phyloP scores from a whole-genome alignment of 2,113 vertebrate genomes.

The Saccopteryx bilineata region DNA sequence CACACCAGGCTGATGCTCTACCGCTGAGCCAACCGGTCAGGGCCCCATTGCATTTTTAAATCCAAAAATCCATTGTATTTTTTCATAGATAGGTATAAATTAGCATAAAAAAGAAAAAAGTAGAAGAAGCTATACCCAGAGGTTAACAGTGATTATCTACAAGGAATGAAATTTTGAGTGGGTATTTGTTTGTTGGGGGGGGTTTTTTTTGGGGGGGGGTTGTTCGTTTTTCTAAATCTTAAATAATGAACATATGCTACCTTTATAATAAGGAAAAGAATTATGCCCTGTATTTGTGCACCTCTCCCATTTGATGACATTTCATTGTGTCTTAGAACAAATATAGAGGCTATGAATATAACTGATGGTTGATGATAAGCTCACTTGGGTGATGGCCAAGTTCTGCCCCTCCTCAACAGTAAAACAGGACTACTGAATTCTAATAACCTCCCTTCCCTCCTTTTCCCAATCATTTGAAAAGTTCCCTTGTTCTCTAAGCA shows the following conservation, averaged over 20 bases:
- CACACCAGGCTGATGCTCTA: no score
- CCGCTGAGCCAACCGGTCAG: no score
- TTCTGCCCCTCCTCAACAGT: neutral
- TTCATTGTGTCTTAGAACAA: conserved; percentile 43
- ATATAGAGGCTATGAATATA: conserved; percentile 29
- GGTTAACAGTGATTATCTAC: conserved; percentile 10
- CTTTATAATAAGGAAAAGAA: conserved; percentile 46
- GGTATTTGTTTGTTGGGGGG: neutral
- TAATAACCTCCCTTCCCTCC: conserved; percentile 10
- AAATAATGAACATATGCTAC: neutral
- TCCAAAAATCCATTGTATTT: neutral
- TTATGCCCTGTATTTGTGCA: neutral
- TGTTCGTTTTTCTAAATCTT: conserved; percentile 10
- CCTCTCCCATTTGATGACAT: conserved; percentile 4
- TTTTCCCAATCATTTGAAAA: conserved; percentile 57
- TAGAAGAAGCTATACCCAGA: neutral
- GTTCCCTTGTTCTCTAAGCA: conserved; percentile 66
- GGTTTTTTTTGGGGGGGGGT: neutral
- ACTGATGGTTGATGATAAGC: neutral
- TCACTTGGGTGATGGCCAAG: neutral
- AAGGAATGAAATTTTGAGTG: neutral
- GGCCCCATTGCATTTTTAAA: no score
- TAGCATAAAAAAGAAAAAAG: neutral
- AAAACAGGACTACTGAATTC: conserved; percentile 52
- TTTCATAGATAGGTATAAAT: conserved; percentile 24